A percentile compares a stretch with the other conserved stretches of the same genome.
phyloP scores from a whole-genome alignment of 2,797 vertebrate species.

The Taeniopygia guttata region DNA sequence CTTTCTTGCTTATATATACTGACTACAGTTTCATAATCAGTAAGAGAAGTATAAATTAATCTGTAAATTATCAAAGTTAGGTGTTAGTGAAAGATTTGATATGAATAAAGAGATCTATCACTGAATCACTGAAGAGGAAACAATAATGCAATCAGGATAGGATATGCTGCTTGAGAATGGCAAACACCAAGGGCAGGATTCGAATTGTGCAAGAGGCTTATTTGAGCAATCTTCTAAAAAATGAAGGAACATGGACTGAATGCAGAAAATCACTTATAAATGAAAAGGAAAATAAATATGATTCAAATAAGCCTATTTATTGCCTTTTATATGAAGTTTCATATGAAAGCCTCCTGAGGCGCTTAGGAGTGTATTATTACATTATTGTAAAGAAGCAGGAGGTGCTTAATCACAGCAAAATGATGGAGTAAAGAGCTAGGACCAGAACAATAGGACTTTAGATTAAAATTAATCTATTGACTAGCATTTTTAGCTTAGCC shows the following conservation, averaged over 20 bases:
- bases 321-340: not conserved
- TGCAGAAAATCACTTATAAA: slow-evolving; percentile 28
- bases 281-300: slow-evolving; percentile 56
- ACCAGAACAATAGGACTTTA: slow-evolving; percentile 45
- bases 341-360: not conserved
- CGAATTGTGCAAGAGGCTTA: slow-evolving; percentile 40
- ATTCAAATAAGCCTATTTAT: slow-evolving; percentile 50
- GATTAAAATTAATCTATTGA: slow-evolving; percentile 47
- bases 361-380: not conserved
- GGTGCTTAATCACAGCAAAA: slow-evolving; percentile 57
- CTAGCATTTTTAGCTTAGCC: not conserved
- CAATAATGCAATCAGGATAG: slow-evolving; percentile 62
- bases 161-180: slow-evolving; percentile 20
- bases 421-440: not conserved
- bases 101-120: slow-evolving; percentile 29
- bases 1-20: not conserved
- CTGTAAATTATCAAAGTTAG: slow-evolving; percentile 13
- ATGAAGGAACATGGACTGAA: not conserved
- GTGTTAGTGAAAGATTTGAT: slow-evolving; percentile 22
- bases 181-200: not conserved
- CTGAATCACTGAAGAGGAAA: slow-evolving; percentile 12
- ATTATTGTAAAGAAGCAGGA: not conserved
- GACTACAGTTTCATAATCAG: not conserved
- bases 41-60: not conserved
- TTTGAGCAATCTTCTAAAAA: slow-evolving; percentile 30